phyloP scores from a whole-genome alignment of 2,113 vertebrate genomes.

The Pituophis catenifer region DNA sequence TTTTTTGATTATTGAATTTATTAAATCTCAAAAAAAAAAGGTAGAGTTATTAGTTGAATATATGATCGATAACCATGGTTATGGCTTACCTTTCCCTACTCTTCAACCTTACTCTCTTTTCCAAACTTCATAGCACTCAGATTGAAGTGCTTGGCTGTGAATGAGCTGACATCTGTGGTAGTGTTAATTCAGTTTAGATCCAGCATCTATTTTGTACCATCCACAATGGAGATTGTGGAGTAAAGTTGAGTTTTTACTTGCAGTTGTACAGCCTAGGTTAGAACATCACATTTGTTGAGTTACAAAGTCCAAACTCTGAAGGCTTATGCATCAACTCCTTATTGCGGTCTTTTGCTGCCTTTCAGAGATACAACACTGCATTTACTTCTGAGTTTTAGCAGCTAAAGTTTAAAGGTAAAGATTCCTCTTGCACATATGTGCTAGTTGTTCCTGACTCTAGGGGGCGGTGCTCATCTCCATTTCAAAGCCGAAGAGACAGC shows the following conservation, averaged over 20 bases:
- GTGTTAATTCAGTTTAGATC: not conserved
- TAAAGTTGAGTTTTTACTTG: not conserved
- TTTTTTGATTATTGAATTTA: not conserved
- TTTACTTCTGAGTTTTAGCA: not conserved
- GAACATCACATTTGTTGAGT: not conserved
- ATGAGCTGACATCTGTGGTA: not conserved
- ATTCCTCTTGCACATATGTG: no score
- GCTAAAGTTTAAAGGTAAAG: no score
- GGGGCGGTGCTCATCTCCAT: no score
- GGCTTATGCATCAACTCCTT: not conserved
- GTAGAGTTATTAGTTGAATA: not conserved
- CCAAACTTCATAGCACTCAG: not conserved
- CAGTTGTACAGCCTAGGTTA: not conserved
- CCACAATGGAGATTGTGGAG: not conserved
- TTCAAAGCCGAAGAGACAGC: no score
- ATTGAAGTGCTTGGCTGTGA: not conserved
- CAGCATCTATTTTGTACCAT: not conserved
- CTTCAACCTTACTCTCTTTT: not conserved
- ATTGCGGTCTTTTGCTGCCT: not conserved
- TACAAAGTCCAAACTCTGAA: not conserved
- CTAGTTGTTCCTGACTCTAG: no score
- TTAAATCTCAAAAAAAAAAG: not conserved
- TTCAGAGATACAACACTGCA: not conserved
- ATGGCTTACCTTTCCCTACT: not conserved
- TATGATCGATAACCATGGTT: not conserved